Base-by-base conservation (phyloP, 2,888 invertebrate genomes). In the Limenitis camilla region DNA sequence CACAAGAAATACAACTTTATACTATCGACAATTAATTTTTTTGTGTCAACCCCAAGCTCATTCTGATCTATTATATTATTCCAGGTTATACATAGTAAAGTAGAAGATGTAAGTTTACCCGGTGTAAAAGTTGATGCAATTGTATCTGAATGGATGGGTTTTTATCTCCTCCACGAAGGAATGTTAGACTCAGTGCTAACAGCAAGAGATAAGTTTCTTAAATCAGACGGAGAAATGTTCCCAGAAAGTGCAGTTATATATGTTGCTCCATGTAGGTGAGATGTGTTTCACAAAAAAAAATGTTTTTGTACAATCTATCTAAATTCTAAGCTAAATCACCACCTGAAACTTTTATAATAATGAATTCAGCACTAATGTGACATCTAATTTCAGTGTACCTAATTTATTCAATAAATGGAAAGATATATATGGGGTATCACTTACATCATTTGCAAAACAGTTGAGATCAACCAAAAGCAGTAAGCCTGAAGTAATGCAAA, bases 71-170 rank as follows among this genome's bases (percentile, higher is more conserved):
- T n/a, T n/a, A n/a, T 9, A 32, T 10, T 45, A 38, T 65, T 66
- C 8, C 62, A 92, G 91, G 91, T 96, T 7, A 89, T 96, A 40
- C 91, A 94, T 67, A 90, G 90, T 47, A 90, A 88, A 82, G 90
- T 96, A 6, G 96, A 97, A 86, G 92, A 96, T 68, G 88, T 96
- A 4, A 71, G 77, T 1, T 75, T 94, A 45, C 92, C 93, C 0
- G 63, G 73, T 59, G 69, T 89, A 6, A 92, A 93, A 77, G 94
- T 96, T 1, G 97, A 98, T 77, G 90, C 96, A 7, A 95, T 98
- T 59, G 91, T 98, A 5, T 97, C 97, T 0, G 98, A 98, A 82
- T 98, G 98, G 98, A 98, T 98, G 98, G 98, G 98, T 0, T 97
- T 98, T 78, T 97, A 96, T 80, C 87, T 98, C 32, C 81, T 98